These are phyloP conservation scores for Oryzias woworae DNA, from an alignment of 2,113 vertebrate species.

Conservation along the genomic window DNA sequence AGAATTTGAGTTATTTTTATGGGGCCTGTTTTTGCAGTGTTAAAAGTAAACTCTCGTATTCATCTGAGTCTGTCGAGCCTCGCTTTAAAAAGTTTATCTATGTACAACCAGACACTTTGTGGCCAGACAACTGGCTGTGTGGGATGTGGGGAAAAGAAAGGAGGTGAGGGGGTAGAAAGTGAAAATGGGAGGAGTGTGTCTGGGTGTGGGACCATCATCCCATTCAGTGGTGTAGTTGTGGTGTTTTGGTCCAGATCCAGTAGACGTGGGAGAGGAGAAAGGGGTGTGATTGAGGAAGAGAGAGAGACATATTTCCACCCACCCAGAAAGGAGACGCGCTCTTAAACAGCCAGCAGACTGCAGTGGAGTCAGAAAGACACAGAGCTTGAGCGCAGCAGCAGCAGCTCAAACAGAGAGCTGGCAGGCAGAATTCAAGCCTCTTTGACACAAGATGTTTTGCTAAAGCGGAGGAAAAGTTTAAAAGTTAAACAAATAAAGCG, in stretches of 20 bases:
- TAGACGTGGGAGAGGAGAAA: slow-evolving; percentile 63
- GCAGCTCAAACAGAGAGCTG: slow-evolving; percentile 52
- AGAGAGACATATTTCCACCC: slow-evolving; percentile 78
- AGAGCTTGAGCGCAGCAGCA: slow-evolving; percentile 65
- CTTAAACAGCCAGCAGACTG: slow-evolving; percentile 75
- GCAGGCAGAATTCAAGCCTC: slow-evolving; percentile 55
- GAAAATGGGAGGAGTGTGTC: slow-evolving; percentile 62
- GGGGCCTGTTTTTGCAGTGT: neutral
- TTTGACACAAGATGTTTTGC: slow-evolving; percentile 63
- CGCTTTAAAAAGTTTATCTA: slow-evolving; percentile 53
- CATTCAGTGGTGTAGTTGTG: slow-evolving; percentile 66
- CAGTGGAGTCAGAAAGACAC: slow-evolving; percentile 71
- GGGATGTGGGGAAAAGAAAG: slow-evolving; percentile 50
- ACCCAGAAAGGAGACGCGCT: slow-evolving; percentile 76
- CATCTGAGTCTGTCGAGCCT: slow-evolving; percentile 38
- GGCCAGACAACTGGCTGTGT: slow-evolving; percentile 55
- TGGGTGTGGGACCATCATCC: slow-evolving; percentile 70
- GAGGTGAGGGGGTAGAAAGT: slow-evolving; percentile 47
- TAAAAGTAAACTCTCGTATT: slow-evolving; percentile 16
- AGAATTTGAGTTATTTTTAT: too few species aligned
- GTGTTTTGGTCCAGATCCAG: slow-evolving; percentile 76
- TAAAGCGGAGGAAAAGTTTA: slow-evolving; percentile 55
- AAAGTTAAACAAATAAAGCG: slow-evolving; percentile 48
- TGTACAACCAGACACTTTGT: slow-evolving; percentile 55
- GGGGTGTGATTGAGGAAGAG: slow-evolving; percentile 59